Conservation (phyloP, 1,140 invertebrate genomes). For the Gryon sp. region DNA sequence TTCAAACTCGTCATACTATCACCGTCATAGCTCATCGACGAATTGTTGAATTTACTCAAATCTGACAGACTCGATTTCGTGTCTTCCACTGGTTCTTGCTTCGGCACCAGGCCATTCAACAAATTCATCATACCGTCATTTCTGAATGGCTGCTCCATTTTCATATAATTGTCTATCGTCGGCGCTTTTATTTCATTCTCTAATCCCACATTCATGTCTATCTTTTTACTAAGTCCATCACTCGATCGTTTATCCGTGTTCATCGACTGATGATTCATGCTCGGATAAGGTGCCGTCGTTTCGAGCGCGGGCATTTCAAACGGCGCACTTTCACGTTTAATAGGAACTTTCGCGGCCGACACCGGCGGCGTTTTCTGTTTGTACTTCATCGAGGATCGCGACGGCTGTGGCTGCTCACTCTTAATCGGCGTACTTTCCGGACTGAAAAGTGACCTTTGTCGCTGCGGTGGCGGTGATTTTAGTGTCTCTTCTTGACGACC, state of each 20-base stretch:
- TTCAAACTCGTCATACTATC: neutral
- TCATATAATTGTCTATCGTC: neutral
- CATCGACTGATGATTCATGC: neutral
- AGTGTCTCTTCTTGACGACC: constrained; percentile 51
- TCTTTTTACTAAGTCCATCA: neutral
- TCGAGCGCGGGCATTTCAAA: constrained; percentile 23
- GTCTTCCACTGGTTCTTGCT: neutral
- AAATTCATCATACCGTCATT: neutral
- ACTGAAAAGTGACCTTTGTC: constrained; percentile 78
- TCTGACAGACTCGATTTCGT: neutral
- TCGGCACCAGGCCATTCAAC: neutral
- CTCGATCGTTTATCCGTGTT: neutral
- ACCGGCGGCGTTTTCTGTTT: constrained; percentile 71
- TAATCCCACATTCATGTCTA: neutral
- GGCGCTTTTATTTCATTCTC: no score
- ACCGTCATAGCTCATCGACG: neutral
- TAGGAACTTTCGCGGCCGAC: constrained; percentile 47
- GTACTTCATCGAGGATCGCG: constrained; percentile 51
- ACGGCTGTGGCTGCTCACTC: constrained; percentile 62
- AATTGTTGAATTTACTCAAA: neutral
- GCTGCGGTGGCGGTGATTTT: constrained; percentile 52
- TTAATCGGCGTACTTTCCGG: constrained; percentile 75
- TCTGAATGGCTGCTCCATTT: neutral
- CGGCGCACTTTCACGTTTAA: constrained; percentile 62
- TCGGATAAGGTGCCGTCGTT: neutral